phyloP scores from a whole-genome alignment of 2,888 invertebrate genomes.

The Agrochola lychnidis region DNA sequence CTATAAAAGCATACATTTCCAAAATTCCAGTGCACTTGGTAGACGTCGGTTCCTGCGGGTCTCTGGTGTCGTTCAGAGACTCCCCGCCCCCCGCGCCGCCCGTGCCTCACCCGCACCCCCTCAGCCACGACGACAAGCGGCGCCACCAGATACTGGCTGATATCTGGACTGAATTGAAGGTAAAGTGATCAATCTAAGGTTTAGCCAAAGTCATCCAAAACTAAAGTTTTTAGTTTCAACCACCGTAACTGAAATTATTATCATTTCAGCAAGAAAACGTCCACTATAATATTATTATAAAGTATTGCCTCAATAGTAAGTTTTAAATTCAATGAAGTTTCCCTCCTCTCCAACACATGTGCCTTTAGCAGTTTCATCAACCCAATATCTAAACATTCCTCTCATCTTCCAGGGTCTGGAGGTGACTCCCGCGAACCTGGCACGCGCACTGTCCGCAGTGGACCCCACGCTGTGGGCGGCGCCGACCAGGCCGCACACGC shows the following conservation, averaged over 20 bases:
- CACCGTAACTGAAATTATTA: not conserved
- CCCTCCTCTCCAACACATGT: not conserved
- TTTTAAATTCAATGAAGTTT: not conserved
- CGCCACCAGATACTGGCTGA: slow-evolving; percentile 92
- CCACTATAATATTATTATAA: not conserved
- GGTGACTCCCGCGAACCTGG: slow-evolving; percentile 91
- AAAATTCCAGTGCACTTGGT: slow-evolving; percentile 83
- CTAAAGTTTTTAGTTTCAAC: not conserved
- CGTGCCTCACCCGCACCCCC: slow-evolving; percentile 87
- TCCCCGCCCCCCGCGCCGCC: slow-evolving; percentile 86
- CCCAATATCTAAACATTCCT: not conserved
- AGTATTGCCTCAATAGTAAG: not conserved
- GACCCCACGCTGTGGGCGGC: slow-evolving; percentile 93
- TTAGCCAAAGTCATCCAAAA: not conserved
- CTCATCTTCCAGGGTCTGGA: slow-evolving; percentile 87
- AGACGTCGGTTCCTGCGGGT: slow-evolving; percentile 88
- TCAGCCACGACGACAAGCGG: slow-evolving; percentile 92
- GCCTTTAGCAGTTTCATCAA: not conserved
- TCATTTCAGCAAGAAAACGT: not conserved
- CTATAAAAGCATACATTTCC: not conserved
- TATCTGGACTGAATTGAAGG: slow-evolving; percentile 92
- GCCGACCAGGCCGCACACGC: slow-evolving; percentile 92
- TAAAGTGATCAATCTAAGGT: slow-evolving; percentile 56
- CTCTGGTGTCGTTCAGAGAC: slow-evolving; percentile 88
- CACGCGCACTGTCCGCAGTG: slow-evolving; percentile 92